Evolutionary conservation across 2,113 vertebrate species (phyloP).

Genomic region (Panthera tigris): DNA sequence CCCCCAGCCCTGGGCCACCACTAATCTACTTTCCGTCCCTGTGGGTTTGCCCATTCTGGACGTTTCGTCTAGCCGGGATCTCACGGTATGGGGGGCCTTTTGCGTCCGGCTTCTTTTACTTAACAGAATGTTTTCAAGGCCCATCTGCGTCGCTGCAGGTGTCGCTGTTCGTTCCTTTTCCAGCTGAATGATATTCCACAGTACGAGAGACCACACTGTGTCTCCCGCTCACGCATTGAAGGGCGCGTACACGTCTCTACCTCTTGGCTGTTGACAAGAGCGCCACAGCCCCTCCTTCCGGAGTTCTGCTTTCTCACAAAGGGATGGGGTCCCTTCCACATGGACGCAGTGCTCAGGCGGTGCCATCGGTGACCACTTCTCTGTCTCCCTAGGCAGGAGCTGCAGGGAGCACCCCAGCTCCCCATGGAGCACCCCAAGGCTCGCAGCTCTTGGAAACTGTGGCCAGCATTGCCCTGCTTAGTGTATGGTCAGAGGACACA

Average conservation of each 20-base stretch:
- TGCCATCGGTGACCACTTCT: background rate
- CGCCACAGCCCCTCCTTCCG: fast-evolving
- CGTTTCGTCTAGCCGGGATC: background rate
- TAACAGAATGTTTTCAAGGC: background rate
- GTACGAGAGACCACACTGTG: fast-evolving
- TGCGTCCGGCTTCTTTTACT: background rate
- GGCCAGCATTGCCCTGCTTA: background rate
- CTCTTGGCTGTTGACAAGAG: too few species aligned
- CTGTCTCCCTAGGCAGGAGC: background rate
- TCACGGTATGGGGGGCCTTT: background rate
- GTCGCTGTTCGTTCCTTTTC: fast-evolving
- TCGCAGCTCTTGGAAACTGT: background rate
- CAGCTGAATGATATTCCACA: fast-evolving
- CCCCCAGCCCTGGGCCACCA: background rate
- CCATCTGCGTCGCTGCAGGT: fast-evolving
- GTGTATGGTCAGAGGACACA: fast-evolving
- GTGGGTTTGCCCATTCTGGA: background rate
- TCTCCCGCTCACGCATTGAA: background rate
- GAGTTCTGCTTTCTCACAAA: background rate
- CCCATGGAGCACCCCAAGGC: fast-evolving
- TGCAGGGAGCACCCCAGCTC: background rate
- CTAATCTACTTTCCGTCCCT: too few species aligned
- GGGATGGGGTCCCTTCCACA: background rate
- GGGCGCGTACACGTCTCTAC: fast-evolving
- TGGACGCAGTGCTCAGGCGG: too few species aligned